Conservation (phyloP, 2,797 vertebrate genomes). For the Coreius guichenoti region DNA sequence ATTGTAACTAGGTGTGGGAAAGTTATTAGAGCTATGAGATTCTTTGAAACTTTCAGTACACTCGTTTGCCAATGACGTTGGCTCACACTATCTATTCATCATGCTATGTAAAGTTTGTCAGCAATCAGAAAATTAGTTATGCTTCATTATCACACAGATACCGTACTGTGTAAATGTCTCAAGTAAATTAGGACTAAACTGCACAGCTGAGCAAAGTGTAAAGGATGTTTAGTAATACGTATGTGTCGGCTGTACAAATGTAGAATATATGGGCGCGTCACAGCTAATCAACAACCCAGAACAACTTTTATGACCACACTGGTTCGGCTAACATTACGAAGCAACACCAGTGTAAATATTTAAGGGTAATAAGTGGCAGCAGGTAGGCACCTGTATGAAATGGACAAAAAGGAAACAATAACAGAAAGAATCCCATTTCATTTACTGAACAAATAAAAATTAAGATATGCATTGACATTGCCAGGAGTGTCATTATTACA, state of each 20-base stretch:
- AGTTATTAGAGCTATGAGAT: not conserved
- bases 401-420: slow-evolving; percentile 31
- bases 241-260: not conserved
- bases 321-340: slow-evolving; percentile 15
- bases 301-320: slow-evolving; percentile 8
- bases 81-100: not conserved
- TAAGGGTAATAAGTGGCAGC: slow-evolving; percentile 65
- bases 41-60: not conserved
- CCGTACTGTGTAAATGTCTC: slow-evolving; percentile 12
- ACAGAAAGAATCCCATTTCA: not conserved
- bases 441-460: not conserved
- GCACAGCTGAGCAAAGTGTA: slow-evolving; percentile 1
- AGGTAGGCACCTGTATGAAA: slow-evolving; percentile 59
- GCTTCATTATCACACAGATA: not conserved
- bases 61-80: slow-evolving; percentile 41
- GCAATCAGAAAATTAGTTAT: not conserved
- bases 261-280: not conserved
- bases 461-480: not conserved
- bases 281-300: not conserved
- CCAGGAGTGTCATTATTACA: not conserved
- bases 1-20: not conserved
- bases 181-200: not conserved
- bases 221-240: slow-evolving; percentile 3
- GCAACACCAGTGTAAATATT: slow-evolving; percentile 78
- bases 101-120: slow-evolving; percentile 3